Conservation (phyloP, 2,113 vertebrate species). For the Salvelinus sp. region DNA sequence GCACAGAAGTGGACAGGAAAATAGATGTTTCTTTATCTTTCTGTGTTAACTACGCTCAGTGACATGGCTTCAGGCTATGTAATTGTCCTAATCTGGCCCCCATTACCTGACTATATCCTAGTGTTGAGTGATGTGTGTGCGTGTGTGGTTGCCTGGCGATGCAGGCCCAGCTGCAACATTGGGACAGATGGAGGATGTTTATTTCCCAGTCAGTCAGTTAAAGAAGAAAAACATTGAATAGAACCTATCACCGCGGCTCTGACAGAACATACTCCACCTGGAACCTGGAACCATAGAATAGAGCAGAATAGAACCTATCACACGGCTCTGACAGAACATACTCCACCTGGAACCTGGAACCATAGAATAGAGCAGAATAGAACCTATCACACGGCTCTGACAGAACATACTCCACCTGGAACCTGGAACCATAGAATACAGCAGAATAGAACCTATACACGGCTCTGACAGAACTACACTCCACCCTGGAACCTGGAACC, state of each 20-base stretch:
- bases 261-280: slow-evolving; percentile 82
- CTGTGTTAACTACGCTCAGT: too few relatives aligned
- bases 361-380: neutral
- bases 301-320: slow-evolving; percentile 54
- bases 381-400: slow-evolving; percentile 75
- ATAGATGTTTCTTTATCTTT: neutral
- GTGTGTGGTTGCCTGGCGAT: neutral
- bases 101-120: too few relatives aligned
- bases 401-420: slow-evolving; percentile 77
- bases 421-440: too few relatives aligned
- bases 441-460: too few relatives aligned
- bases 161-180: neutral
- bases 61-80: too few relatives aligned
- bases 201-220: too few relatives aligned
- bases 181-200: too few relatives aligned
- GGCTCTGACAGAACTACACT: too few relatives aligned
- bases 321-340: slow-evolving; percentile 85
- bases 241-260: slow-evolving; percentile 74
- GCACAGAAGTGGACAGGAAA: neutral
- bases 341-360: slow-evolving; percentile 68
- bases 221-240: too few relatives aligned
- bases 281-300: slow-evolving; percentile 59
- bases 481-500: too few relatives aligned
- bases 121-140: neutral
- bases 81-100: too few relatives aligned